These are phyloP conservation scores for Aphelinus certus DNA, from an alignment of 1,140 invertebrate genomes.

Conservation along the genomic window DNA sequence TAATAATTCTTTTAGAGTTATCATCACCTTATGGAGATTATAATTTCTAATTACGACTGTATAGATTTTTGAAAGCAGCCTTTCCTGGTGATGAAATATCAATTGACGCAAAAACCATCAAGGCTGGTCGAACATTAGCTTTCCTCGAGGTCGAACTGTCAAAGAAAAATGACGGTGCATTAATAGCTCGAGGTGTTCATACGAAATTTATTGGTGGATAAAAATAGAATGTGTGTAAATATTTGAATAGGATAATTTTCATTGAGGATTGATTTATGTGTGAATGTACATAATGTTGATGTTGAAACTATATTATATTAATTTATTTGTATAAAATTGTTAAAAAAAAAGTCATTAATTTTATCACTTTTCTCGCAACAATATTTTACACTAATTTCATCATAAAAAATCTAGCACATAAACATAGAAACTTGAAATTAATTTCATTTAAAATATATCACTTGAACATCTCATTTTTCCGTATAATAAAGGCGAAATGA, in stretches of 20 bases:
- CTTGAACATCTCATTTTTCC: too few relatives aligned
- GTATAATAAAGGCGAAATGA: too few relatives aligned
- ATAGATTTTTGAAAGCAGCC: conserved; percentile 78
- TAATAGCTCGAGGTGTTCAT: conserved; percentile 83
- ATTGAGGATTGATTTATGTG: neutral
- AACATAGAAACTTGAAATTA: too few relatives aligned
- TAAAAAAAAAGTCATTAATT: conserved; percentile 1
- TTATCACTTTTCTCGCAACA: too few relatives aligned
- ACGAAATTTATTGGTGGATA: conserved; percentile 75
- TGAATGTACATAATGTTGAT: neutral
- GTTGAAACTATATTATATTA: conserved; percentile 7
- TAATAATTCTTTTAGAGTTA: conserved; percentile 1
- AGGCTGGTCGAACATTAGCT: conserved; percentile 80
- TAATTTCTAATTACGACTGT: conserved; percentile 44
- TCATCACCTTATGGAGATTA: neutral
- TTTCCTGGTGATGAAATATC: conserved; percentile 80
- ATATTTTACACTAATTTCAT: too few relatives aligned
- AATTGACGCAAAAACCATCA: conserved; percentile 82
- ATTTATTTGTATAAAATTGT: conserved; percentile 27
- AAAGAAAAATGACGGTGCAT: conserved; percentile 75
- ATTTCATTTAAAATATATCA: too few relatives aligned
- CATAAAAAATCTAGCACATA: too few relatives aligned
- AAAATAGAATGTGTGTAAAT: neutral
- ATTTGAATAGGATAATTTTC: too few relatives aligned
- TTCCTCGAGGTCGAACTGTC: conserved; percentile 82